Base-by-base conservation (phyloP, 1,140 invertebrate genomes). In the Drosophila nigromelanica region DNA sequence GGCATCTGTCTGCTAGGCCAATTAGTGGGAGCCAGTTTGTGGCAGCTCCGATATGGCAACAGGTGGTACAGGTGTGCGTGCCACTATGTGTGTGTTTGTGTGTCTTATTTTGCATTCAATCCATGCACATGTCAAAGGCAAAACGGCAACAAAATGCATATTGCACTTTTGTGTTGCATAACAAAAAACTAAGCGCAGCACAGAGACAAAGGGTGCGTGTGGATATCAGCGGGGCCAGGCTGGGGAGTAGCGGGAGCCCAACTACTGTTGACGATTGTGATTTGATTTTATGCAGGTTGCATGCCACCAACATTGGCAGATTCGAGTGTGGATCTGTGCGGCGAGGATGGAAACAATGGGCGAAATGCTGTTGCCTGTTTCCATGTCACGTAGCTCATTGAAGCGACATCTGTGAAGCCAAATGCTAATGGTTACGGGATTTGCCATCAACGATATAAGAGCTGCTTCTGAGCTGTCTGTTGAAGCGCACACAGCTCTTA, bases 81-180 rank as follows among this genome's bases (percentile, higher is more conserved):
- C 70, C 35, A 18, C 18, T 45, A n/a, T 43, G 73, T 70, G 45
- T 42, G 51, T 58, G 45, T 18, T 45, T n/a, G n/a, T n/a, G n/a
- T n/a, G 37, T 62, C 75, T 86, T 75, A 86, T 86, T 86, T 63
- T 70, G 71, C 54, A 86, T 86, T 76, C 82, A 81, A 59, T 78
- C 61, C 78, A 82, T 70, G 64, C 78, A 35, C 60, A 55, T 33
- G 56, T 45, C 67, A 63, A 62, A 77, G 66, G 61, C 62, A 66
- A 67, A 78, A 72, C 62, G 48, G 37, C 47, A 40, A 61, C 66
- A 61, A 61, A 75, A 70, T 69, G 63, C 80, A 73, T 73, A 73
- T 67, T 69, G 67, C 52, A 61, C 60, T 71, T 60, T 63, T 64
- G 50, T 60, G 18, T 27, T 70, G 55, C 50, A 71, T 42, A 62